Base-by-base conservation (phyloP, 2,888 invertebrate species). In the Oligia fasciuncula region DNA sequence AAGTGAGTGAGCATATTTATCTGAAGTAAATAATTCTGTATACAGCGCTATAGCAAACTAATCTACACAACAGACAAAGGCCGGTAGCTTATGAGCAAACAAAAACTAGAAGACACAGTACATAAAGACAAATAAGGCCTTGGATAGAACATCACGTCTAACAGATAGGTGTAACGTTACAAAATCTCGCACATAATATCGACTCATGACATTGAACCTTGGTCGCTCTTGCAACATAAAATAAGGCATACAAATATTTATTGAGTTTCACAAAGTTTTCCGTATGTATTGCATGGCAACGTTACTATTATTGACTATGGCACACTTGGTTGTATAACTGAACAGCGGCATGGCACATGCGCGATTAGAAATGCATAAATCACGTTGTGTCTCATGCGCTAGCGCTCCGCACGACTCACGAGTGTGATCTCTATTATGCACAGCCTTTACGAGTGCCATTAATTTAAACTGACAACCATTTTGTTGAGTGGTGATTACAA, bases 341-440 rank as follows among this genome's bases (percentile, higher is more conserved):
- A 75, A 68, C 77, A 84, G 73, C 83, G 80, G 81, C 85, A 77
- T 71, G 87, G 90, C 91, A 90, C 91, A 92, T 91, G 91, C 87
- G 89, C 92, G 92, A 93, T 94, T 94, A 91, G 93, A 92, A 92
- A 91, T 91, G 92, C 90, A 93, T 89, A 91, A 91, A 92, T 94
- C 94, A 95, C 95, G 94, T 95, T 94, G 91, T 88, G 80, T 72
- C 87, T 87, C 93, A 94, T 92, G 94, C 93, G 92, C 90, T 63
- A 57, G 88, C 90, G 90, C 90, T 84, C 77, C 78, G 85, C 89
- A 89, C 91, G 90, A 80, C 77, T 76, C 78, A 73, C 81, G 80
- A 88, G 88, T 90, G 90, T 91, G 92, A 91, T 91, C 90, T 87
- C 85, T 89, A 86, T 89, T 89, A 87, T 85, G 84, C 85, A 87